Base-by-base conservation (phyloP, 2,888 invertebrate species). In the Vanessa cardui region DNA sequence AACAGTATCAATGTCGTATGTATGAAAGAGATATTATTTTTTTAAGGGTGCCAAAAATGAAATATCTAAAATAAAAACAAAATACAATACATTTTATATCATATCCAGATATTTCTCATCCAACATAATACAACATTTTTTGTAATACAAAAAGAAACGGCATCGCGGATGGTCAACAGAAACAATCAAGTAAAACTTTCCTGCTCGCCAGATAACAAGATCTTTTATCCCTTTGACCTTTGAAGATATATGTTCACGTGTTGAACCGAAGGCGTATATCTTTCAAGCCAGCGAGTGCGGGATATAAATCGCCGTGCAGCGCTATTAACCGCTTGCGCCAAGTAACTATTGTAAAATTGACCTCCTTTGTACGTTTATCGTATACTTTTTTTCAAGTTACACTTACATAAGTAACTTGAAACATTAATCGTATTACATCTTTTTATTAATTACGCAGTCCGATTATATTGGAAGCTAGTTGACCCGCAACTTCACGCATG, bases 241-340 rank as follows among this genome's bases (percentile, higher is more conserved):
- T 18, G 9, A 46, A 63, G 66, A 66, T 69, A 66, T 64, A 69
- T 63, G 66, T 66, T 33, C 49, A 45, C 54, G 54, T 54, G 52
- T 66, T 66, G 63, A 65, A 62, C 58, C 60, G 46, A 33, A 63
- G 50, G 69, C 62, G 66, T 66, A 54, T 62, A 50, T 62, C 61
- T 66, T 61, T 54, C 54, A 67, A 58, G 50, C 26, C 58, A 39
- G 62, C 50, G 26, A 66, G 69, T 47, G 69, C 62, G 52, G 46
- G 65, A 61, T 44, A 67, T 70, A 67, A 70, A 70, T 70, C 58
- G 54, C 56, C 0, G 56, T 39, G 56, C 56, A 56, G 33, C 31
- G 18, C 39, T 39, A 56, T 54, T 54, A 54, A 26, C 39, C n/a
- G 56, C 39, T 31, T 39, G 39, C 2, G 18, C 33, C 31, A 8